These are phyloP conservation scores for Eilema depressum DNA, from an alignment of 2,888 invertebrate genomes.

Conservation along the genomic window DNA sequence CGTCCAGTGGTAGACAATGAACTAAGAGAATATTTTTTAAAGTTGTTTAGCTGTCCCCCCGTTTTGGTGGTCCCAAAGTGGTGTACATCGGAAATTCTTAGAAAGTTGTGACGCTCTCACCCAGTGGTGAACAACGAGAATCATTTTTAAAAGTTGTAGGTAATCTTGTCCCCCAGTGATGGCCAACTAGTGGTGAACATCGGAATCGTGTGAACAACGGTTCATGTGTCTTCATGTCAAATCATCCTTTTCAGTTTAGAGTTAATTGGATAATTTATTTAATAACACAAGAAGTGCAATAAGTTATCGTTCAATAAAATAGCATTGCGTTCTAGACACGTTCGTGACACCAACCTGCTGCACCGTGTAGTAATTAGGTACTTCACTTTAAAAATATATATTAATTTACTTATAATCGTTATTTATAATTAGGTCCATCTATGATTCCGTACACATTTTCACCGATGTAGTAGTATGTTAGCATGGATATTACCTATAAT, in stretches of 20 bases:
- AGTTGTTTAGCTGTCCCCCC: no score
- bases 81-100: no score
- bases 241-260: not conserved
- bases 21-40: no score
- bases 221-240: not conserved
- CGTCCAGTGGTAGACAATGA: no score
- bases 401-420: not conserved
- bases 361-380: not conserved
- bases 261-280: not conserved
- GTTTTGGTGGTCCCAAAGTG: no score
- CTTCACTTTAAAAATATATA: not conserved
- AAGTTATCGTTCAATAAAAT: not conserved
- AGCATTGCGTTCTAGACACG: not conserved
- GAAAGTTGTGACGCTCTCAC: no score
- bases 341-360: not conserved
- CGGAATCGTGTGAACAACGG: not conserved
- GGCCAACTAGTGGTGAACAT: no score
- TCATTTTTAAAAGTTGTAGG: no score
- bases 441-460: not conserved
- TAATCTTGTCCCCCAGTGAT: no score
- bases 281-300: not conserved
- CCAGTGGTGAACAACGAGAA: no score
- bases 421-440: not conserved
- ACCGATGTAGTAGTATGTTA: not conserved
- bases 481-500: not conserved